Conservation (phyloP, 2,888 invertebrate genomes). For the Trachelus stipa region DNA sequence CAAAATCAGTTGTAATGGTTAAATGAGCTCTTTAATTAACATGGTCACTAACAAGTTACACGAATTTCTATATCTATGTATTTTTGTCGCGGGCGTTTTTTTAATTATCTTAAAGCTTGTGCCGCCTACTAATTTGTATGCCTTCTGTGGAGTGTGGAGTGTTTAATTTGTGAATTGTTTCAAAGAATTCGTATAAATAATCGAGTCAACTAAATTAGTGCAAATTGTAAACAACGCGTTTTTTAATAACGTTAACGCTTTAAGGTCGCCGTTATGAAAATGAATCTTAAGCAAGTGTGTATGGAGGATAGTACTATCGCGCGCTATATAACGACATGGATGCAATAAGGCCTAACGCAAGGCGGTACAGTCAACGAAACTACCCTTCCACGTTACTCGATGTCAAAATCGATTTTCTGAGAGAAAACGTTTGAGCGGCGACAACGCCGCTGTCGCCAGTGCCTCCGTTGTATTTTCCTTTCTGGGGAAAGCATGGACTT, state of each 20-base stretch:
- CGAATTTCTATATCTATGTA: not conserved
- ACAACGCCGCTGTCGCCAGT: not conserved
- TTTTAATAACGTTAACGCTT: not conserved
- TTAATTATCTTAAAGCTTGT: not conserved
- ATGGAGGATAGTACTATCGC: not conserved
- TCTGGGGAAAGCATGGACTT: not conserved
- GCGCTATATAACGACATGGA: not conserved
- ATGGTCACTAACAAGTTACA: not conserved
- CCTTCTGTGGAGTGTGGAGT: not conserved
- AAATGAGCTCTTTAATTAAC: not conserved
- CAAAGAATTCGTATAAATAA: not conserved
- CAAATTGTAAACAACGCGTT: not conserved
- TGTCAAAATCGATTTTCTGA: constrained; percentile 7
- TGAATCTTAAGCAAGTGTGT: not conserved
- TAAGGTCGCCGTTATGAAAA: not conserved
- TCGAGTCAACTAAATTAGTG: not conserved
- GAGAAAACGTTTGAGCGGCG: not conserved
- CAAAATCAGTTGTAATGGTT: not conserved
- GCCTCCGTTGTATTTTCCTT: not conserved
- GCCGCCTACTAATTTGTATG: not conserved
- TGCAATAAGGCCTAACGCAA: not conserved
- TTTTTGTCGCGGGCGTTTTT: not conserved
- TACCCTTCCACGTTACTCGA: not conserved
- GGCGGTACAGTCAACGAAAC: not conserved
- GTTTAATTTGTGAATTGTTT: not conserved